Evolutionary conservation across 2,888 invertebrate genomes (phyloP).

Genomic region (Deroplatys truncata): DNA sequence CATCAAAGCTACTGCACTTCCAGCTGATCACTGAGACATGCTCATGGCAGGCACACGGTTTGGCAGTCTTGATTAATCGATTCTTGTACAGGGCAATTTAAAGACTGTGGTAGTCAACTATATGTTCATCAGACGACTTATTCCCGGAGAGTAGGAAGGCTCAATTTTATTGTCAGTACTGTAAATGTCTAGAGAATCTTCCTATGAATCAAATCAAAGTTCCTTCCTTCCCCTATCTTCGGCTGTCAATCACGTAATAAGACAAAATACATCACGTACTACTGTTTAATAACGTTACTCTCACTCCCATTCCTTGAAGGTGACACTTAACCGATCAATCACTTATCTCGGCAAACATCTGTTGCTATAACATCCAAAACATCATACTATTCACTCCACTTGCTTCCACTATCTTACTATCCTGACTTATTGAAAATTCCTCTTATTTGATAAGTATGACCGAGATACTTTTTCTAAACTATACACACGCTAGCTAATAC

Average conservation of each 20-base stretch:
- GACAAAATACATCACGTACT: too few species aligned
- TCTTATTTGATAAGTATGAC: too few species aligned
- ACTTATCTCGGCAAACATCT: too few species aligned
- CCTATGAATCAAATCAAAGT: background rate
- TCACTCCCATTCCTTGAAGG: background rate
- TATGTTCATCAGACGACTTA: background rate
- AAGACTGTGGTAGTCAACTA: background rate
- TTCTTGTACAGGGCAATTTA: background rate
- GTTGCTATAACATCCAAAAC: too few species aligned
- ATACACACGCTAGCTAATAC: background rate
- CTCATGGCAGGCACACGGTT: background rate
- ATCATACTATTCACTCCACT: too few species aligned
- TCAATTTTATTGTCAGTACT: background rate
- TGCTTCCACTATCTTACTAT: too few species aligned
- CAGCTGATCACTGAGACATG: background rate
- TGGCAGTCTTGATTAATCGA: background rate
- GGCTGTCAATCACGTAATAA: background rate
- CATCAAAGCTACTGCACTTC: background rate
- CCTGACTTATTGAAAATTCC: too few species aligned
- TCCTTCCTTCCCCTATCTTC: background rate
- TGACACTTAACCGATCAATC: background rate
- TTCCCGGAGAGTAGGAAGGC: background rate
- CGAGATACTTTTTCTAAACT: too few species aligned
- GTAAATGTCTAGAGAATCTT: background rate
- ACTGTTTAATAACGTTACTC: background rate